phyloP scores from a whole-genome alignment of 2,888 invertebrate genomes.

The Zootermopsis nevadensis region DNA sequence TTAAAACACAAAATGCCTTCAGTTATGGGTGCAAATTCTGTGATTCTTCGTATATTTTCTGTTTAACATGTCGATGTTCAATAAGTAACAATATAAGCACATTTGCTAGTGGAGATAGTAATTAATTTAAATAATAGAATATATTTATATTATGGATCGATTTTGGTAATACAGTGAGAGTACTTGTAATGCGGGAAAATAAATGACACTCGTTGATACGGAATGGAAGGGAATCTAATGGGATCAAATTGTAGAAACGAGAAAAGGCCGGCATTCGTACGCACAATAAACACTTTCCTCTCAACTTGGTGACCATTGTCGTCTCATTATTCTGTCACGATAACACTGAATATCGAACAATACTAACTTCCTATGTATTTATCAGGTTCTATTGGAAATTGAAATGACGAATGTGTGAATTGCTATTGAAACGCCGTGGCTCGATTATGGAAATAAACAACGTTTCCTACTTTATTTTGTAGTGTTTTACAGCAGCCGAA shows the following conservation, averaged over 20 bases:
- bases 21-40: no score
- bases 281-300: not conserved
- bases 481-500: not conserved
- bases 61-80: no score
- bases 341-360: not conserved
- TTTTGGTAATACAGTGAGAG: not conserved
- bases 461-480: not conserved
- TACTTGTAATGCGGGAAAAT: not conserved
- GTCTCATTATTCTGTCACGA: not conserved
- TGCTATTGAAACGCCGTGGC: not conserved
- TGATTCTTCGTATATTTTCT: no score
- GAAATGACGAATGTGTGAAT: not conserved
- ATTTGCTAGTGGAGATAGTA: no score
- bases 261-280: not conserved
- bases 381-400: not conserved
- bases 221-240: not conserved
- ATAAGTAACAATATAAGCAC: no score
- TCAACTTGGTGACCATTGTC: not conserved
- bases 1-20: no score
- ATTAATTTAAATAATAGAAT: not conserved
- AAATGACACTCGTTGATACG: not conserved
- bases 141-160: not conserved
- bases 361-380: constrained; percentile 6
- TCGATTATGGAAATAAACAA: not conserved
- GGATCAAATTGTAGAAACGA: not conserved